A percentile compares a stretch with the other conserved stretches of the same genome.
Conservation (phyloP, 2,888 invertebrate genomes). For the Synergus laeviventris region DNA sequence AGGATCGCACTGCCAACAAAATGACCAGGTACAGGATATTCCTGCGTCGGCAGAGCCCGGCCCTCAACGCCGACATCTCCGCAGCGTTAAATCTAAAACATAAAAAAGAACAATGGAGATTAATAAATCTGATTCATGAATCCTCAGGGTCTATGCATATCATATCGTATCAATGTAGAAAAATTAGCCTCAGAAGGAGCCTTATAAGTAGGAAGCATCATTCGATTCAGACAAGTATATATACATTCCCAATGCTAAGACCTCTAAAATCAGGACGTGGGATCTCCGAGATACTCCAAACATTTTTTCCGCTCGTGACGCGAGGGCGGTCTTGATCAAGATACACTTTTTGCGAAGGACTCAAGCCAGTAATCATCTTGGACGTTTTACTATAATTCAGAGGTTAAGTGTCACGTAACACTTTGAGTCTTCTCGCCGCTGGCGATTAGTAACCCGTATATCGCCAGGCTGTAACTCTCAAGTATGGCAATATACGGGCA, state of each 20-base stretch:
- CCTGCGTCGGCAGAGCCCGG: constrained; percentile 76
- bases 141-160: no score
- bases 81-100: constrained; percentile 67
- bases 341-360: constrained; percentile 24
- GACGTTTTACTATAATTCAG: constrained; percentile 38
- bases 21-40: constrained; percentile 69
- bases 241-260: no score
- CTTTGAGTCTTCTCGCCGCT: constrained; percentile 38
- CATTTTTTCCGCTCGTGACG: constrained; percentile 7
- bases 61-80: constrained; percentile 80
- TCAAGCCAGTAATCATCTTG: constrained; percentile 36
- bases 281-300: background rate
- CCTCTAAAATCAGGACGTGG: constrained; percentile 25
- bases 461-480: constrained; percentile 16
- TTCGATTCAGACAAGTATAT: no score
- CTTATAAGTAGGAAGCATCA: constrained; percentile 12
- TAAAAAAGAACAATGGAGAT: constrained; percentile 28
- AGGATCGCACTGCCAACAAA: constrained; percentile 65
- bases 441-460: constrained; percentile 38
- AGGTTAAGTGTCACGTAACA: constrained; percentile 39
- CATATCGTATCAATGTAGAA: background rate
- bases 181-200: background rate
- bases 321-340: constrained; percentile 35
- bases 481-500: constrained; percentile 4
- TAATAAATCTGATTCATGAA: background rate